phyloP scores from a whole-genome alignment of 2,797 vertebrate genomes.

The Chloroceryle inda region DNA sequence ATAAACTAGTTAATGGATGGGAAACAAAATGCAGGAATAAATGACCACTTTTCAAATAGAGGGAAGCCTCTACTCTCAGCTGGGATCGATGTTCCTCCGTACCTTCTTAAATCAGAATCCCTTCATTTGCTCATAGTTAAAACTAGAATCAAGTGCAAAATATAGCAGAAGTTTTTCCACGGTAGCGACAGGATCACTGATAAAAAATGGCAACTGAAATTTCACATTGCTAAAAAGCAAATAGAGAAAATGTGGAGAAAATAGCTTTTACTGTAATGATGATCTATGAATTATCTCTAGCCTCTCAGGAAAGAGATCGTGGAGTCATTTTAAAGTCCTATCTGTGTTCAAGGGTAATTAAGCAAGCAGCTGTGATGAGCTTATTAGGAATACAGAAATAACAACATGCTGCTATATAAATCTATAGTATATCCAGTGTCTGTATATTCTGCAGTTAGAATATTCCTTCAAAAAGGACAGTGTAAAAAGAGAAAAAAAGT shows the following conservation, averaged over 20 bases:
- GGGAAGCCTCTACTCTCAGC: neutral
- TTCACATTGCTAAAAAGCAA: neutral
- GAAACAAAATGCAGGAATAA: neutral
- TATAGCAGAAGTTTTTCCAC: neutral
- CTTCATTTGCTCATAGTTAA: neutral
- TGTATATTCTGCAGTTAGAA: neutral
- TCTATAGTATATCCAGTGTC: neutral
- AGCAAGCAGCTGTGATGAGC: slow-evolving; percentile 35
- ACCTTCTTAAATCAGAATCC: neutral
- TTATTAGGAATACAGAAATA: slow-evolving; percentile 41
- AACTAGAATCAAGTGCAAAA: neutral
- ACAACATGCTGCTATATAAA: slow-evolving; percentile 17
- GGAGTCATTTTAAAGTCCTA: neutral
- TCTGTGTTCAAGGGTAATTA: slow-evolving; percentile 41
- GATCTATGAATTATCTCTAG: neutral
- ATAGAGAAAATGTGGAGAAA: neutral
- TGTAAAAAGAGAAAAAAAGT: neutral
- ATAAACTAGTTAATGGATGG: neutral
- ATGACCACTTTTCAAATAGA: neutral
- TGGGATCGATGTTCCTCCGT: neutral
- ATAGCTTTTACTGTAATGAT: neutral
- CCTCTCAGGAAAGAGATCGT: neutral
- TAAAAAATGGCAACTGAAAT: slow-evolving; percentile 11
- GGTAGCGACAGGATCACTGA: neutral
- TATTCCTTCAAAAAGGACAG: neutral